A percentile compares a stretch with the other conserved stretches of the same genome.
Conservation (phyloP, 1,140 invertebrate species). For the Ridgeia piscesae region DNA sequence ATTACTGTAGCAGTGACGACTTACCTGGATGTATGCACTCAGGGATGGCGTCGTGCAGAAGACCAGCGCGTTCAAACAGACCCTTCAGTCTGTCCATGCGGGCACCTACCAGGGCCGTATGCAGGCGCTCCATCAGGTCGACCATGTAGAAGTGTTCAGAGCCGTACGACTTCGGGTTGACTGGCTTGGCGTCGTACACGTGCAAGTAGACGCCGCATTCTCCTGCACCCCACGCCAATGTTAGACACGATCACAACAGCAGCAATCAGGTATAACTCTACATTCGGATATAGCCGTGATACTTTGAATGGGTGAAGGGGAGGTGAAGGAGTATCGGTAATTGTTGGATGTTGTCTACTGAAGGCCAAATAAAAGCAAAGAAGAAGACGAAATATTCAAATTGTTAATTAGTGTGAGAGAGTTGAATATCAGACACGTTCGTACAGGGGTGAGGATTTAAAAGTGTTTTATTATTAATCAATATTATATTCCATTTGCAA, state of each 20-base stretch:
- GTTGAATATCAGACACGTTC: too few species aligned
- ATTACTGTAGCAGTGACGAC: slow-evolving; percentile 9
- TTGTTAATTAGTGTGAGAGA: too few species aligned
- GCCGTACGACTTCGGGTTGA: slow-evolving; percentile 34
- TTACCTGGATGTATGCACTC: slow-evolving; percentile 37
- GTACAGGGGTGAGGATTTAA: too few species aligned
- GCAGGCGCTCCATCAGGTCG: slow-evolving; percentile 35
- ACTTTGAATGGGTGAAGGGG: too few species aligned
- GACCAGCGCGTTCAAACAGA: slow-evolving; percentile 30
- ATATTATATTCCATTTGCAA: too few species aligned
- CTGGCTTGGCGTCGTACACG: slow-evolving; percentile 37
- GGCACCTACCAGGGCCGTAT: slow-evolving; percentile 28
- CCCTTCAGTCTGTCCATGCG: slow-evolving; percentile 36
- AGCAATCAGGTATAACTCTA: not conserved
- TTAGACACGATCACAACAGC: not conserved
- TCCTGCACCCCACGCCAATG: slow-evolving; percentile 30
- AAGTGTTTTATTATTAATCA: too few species aligned
- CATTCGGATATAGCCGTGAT: not conserved
- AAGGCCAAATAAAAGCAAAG: too few species aligned
- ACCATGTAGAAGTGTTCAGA: slow-evolving; percentile 39
- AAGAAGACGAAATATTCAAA: too few species aligned
- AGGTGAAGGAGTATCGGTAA: too few species aligned
- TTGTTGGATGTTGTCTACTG: too few species aligned
- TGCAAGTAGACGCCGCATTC: slow-evolving; percentile 37
- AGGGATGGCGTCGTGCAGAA: slow-evolving; percentile 35